phyloP scores from a whole-genome alignment of 2,797 vertebrate species.

The Pteronotus mesoamericanus region DNA sequence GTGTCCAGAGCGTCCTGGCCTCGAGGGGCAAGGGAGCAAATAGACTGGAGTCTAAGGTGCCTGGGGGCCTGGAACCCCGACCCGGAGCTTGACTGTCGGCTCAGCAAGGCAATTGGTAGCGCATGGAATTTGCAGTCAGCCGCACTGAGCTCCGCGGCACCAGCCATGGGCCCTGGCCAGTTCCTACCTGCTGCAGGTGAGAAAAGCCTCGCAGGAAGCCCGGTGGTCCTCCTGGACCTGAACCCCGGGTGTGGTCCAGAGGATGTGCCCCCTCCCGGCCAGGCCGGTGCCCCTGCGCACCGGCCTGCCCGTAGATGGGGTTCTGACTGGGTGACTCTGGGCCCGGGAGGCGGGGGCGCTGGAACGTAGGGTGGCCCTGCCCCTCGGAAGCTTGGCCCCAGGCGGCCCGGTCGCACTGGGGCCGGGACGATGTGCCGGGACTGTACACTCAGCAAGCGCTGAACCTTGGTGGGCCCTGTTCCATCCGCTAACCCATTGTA shows the following conservation, averaged over 20 bases:
- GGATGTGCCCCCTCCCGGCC: accelerated
- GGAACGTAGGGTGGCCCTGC: no score
- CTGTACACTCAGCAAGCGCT: accelerated
- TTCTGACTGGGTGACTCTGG: not conserved
- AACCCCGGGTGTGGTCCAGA: accelerated
- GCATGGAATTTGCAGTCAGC: accelerated
- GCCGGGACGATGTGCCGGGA: accelerated
- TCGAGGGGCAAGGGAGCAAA: not conserved
- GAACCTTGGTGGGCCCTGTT: not conserved
- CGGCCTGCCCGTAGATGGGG: accelerated
- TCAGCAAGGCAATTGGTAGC: not conserved
- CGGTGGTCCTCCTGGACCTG: no score
- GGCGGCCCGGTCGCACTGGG: not conserved
- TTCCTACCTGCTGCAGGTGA: not conserved
- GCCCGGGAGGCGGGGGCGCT: not conserved
- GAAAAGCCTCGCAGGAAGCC: not conserved
- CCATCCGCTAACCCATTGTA: not conserved
- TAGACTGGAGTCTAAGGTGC: not conserved
- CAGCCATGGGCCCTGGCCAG: no score
- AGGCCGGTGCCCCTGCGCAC: accelerated
- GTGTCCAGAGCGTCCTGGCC: accelerated
- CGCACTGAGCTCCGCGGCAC: not conserved
- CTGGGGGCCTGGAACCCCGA: accelerated
- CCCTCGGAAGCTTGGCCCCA: accelerated
- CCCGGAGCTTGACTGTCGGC: no score